phyloP scores from a whole-genome alignment of 2,888 invertebrate genomes.

The Drosophila leonis region DNA sequence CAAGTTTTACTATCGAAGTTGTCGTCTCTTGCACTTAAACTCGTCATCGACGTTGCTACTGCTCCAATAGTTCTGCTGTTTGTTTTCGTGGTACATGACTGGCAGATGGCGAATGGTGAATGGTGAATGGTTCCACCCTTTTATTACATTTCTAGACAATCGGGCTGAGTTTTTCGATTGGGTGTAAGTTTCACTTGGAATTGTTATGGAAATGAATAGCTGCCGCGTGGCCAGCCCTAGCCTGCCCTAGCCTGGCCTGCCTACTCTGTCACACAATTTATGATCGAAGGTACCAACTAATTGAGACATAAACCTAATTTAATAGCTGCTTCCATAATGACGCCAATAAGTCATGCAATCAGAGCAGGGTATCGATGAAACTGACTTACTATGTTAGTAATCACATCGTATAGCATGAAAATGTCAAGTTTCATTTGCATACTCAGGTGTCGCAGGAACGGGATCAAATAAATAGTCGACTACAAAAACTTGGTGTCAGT shows the following conservation, averaged over 20 bases:
- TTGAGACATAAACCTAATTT: constrained; percentile 76
- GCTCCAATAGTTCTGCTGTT: constrained; percentile 20
- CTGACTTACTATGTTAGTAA: background rate
- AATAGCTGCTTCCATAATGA: constrained; percentile 56
- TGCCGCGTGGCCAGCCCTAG: constrained; percentile 16
- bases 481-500: background rate
- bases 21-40: constrained; percentile 26
- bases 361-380: constrained; percentile 35
- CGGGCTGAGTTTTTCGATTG: constrained; percentile 21
- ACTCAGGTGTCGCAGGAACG: background rate
- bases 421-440: background rate
- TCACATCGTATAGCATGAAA: too few relatives aligned
- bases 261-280: constrained; percentile 47
- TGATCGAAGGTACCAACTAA: constrained; percentile 62
- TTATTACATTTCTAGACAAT: constrained; percentile 37
- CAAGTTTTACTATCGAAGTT: constrained; percentile 70
- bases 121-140: constrained; percentile 23
- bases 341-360: constrained; percentile 46
- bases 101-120: constrained; percentile 30
- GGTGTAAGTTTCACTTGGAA: constrained; percentile 26
- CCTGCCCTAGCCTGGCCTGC: constrained; percentile 3
- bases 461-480: background rate
- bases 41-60: constrained; percentile 16
- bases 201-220: constrained; percentile 57
- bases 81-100: constrained; percentile 6